phyloP scores from a whole-genome alignment of 2,113 vertebrate genomes.

The Nycticebus coucang region DNA sequence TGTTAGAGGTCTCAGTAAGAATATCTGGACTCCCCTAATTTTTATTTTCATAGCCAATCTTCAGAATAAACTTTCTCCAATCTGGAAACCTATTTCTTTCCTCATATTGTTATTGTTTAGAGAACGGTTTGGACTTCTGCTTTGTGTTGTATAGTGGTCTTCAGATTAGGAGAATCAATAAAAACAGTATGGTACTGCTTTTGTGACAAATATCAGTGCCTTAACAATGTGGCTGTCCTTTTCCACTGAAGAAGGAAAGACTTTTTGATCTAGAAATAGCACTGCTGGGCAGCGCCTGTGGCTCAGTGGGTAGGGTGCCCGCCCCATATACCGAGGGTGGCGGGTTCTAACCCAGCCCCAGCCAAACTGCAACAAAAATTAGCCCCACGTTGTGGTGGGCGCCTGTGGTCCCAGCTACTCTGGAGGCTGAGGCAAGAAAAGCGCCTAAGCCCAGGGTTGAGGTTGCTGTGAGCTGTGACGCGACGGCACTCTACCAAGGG shows the following conservation, averaged over 20 bases:
- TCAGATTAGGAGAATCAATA: neutral
- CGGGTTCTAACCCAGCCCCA: too few relatives aligned
- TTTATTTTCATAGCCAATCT: slow-evolving; percentile 8
- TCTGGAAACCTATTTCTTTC: neutral
- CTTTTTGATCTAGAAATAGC: neutral
- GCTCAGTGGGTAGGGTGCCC: too few relatives aligned
- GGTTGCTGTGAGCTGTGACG: too few relatives aligned
- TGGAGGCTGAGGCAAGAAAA: too few relatives aligned
- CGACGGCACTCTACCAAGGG: too few relatives aligned
- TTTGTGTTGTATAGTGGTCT: slow-evolving; percentile 46
- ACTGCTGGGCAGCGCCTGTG: neutral
- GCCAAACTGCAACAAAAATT: too few relatives aligned
- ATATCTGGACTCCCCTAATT: neutral
- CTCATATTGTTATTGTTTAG: neutral
- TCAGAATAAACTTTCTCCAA: neutral
- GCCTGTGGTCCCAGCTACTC: too few relatives aligned
- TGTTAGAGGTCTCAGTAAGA: neutral
- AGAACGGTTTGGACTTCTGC: neutral
- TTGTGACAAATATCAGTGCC: slow-evolving; percentile 77
- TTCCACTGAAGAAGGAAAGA: neutral
- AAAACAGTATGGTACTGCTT: slow-evolving; percentile 51
- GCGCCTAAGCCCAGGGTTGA: too few relatives aligned
- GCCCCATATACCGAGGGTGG: too few relatives aligned
- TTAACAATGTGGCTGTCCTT: slow-evolving; percentile 70
- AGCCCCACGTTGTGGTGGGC: too few relatives aligned